A percentile compares a stretch with the other conserved stretches of the same genome.
These are phyloP conservation scores for Todus mexicanus DNA, from an alignment of 2,797 vertebrate genomes.

Conservation along the genomic window DNA sequence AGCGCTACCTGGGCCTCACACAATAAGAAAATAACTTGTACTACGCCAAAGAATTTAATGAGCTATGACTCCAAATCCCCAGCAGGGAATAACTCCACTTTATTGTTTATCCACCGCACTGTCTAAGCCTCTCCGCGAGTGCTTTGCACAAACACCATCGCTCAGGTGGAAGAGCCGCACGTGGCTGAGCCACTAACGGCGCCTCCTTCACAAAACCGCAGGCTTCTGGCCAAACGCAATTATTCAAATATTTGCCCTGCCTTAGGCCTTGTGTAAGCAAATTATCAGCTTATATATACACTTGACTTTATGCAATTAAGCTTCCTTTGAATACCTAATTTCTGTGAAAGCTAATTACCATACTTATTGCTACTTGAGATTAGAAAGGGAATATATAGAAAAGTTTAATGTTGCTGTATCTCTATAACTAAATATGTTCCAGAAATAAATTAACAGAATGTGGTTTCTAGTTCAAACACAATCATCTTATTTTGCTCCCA, in stretches of 20 bases:
- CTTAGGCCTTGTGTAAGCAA: neutral
- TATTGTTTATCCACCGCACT: slow-evolving; percentile 8
- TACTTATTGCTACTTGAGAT: neutral
- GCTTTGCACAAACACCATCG: neutral
- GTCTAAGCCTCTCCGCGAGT: neutral
- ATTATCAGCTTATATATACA: slow-evolving; percentile 13
- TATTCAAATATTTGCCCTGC: slow-evolving; percentile 20
- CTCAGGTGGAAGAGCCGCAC: neutral
- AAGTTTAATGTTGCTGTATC: neutral
- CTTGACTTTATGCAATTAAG: slow-evolving; percentile 3
- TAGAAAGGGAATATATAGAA: neutral
- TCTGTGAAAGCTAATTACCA: slow-evolving; percentile 11
- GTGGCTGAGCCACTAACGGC: neutral
- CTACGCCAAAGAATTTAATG: slow-evolving; percentile 27
- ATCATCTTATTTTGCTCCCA: neutral
- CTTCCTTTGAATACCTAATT: neutral
- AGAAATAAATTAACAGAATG: neutral
- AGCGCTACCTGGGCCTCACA: neutral
- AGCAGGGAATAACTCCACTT: slow-evolving; percentile 10
- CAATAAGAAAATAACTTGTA: neutral
- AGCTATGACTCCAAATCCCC: slow-evolving; percentile 43
- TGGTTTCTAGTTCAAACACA: neutral
- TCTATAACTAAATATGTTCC: neutral
- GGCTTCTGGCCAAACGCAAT: neutral
- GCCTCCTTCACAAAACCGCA: neutral